A percentile compares a stretch with the other conserved stretches of the same genome.
phyloP scores from a whole-genome alignment of 92 coral and sea anemone genomes.

The Montipora capitata region DNA sequence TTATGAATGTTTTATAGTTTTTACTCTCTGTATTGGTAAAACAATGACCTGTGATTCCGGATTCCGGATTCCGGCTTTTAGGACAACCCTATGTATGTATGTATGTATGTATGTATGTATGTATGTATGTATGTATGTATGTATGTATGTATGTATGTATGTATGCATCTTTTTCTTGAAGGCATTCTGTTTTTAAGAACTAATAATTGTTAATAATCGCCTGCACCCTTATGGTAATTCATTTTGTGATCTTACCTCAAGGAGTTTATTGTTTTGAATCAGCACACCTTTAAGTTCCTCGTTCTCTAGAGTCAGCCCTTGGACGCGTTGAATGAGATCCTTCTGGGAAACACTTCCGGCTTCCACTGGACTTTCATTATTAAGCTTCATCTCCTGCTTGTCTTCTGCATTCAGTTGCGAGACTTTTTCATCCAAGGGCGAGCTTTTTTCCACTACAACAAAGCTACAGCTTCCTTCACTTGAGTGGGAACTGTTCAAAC shows the following conservation, averaged over 20 bases:
- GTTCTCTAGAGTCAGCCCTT: constrained; percentile 71
- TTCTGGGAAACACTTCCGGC: constrained; percentile 32
- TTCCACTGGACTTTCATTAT: background rate
- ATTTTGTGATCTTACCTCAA: constrained; percentile 63
- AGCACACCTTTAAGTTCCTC: constrained; percentile 78
- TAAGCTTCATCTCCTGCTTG: background rate
- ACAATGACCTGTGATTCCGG: no score
- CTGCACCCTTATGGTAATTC: background rate
- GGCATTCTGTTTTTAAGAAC: no score
- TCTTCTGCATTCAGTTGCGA: background rate
- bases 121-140: no score
- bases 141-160: no score
- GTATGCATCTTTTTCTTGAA: no score
- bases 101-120: no score
- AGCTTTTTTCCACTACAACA: constrained; percentile 26
- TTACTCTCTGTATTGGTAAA: no score
- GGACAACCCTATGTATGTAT: background rate
- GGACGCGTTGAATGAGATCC: constrained; percentile 60
- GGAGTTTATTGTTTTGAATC: constrained; percentile 61
- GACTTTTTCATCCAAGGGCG: background rate
- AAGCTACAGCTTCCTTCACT: constrained; percentile 21
- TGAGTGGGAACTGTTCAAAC: constrained; percentile 37
- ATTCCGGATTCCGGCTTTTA: no score
- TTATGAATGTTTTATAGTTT: no score
- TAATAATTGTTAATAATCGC: no score